These are phyloP conservation scores for Prunella himalayana DNA, from an alignment of 2,113 vertebrate genomes.

Conservation along the genomic window DNA sequence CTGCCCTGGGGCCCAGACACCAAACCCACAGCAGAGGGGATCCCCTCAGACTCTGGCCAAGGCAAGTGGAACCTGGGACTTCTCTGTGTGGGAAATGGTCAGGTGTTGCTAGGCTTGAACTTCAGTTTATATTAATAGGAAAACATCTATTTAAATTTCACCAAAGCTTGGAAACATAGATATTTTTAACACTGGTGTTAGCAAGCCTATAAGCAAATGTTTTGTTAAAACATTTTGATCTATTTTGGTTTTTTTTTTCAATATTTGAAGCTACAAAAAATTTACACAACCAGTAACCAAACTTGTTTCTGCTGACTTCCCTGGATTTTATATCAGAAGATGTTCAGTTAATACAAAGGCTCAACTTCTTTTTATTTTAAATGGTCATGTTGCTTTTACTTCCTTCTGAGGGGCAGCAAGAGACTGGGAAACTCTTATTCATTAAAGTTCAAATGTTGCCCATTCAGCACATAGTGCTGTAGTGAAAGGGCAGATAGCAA, in stretches of 20 bases:
- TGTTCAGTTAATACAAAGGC: background rate
- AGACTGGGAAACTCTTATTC: background rate
- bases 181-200: background rate
- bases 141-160: background rate
- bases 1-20: background rate
- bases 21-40: background rate
- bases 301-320: background rate
- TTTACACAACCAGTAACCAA: background rate
- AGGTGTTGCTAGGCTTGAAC: background rate
- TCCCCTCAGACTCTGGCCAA: background rate
- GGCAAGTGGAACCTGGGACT: background rate
- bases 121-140: background rate
- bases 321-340: background rate
- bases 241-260: background rate
- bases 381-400: background rate
- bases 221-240: background rate
- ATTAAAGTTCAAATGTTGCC: background rate
- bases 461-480: fast-evolving
- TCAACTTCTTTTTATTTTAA: background rate
- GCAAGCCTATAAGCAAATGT: background rate
- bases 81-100: background rate
- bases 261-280: background rate
- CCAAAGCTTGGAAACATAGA: background rate
- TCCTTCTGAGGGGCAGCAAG: background rate
- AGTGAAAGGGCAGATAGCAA: background rate